Conservation (phyloP, 2,113 vertebrate genomes). For the Microtus ochrogaster region DNA sequence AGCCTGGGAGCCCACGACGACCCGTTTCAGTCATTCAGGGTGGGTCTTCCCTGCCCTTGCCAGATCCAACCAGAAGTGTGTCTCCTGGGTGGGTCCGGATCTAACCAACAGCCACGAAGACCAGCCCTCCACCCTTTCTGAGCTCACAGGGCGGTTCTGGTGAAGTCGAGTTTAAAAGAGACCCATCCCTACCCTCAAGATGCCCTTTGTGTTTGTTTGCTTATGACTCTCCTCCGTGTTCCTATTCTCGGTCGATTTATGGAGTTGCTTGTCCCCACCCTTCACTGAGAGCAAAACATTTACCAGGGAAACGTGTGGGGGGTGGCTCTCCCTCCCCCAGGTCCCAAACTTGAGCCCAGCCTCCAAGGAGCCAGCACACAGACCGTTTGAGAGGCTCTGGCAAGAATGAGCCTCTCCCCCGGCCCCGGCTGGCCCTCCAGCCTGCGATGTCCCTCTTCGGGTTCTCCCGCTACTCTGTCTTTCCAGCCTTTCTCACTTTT, state of each 20-base stretch:
- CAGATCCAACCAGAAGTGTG: too few relatives aligned
- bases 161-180: not conserved
- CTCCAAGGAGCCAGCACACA: not conserved
- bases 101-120: too few relatives aligned
- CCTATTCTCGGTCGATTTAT: not conserved
- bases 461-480: too few relatives aligned
- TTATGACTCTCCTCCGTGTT: not conserved
- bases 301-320: too few relatives aligned
- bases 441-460: too few relatives aligned
- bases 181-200: too few relatives aligned
- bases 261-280: not conserved
- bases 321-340: not conserved
- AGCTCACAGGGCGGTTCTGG: not conserved
- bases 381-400: not conserved
- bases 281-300: too few relatives aligned
- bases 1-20: fast-evolving
- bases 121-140: not conserved
- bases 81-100: not conserved
- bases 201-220: not conserved
- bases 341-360: not conserved
- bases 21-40: not conserved
- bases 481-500: not conserved
- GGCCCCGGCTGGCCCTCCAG: not conserved
- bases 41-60: not conserved
- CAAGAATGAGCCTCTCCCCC: not conserved